Percentiles rank a stretch among this genome's conserved stretches.
Conservation (phyloP, 2,113 vertebrate genomes). For the Nyctereutes procyonoides region DNA sequence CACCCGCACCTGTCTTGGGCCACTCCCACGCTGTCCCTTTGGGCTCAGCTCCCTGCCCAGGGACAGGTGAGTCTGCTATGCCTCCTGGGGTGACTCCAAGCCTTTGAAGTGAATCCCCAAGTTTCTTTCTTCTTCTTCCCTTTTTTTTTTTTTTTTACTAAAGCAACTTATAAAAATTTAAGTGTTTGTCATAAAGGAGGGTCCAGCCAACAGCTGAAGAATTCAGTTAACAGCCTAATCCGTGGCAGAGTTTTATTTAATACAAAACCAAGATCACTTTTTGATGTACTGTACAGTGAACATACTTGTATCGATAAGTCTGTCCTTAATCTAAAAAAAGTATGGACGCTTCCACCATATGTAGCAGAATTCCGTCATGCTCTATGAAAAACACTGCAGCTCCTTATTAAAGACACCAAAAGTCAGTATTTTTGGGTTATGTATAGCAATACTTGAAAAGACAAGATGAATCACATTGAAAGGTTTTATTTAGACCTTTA, state of each 20-base stretch:
- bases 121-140: not conserved
- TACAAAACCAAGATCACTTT: not conserved
- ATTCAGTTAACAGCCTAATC: not conserved
- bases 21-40: rapidly evolving
- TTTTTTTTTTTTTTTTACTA: not conserved
- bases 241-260: not conserved
- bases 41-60: rapidly evolving
- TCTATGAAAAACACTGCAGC: not conserved
- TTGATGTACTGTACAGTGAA: not conserved
- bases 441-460: not conserved
- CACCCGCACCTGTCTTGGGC: not conserved
- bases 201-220: not conserved
- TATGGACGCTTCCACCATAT: rapidly evolving
- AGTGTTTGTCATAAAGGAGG: not conserved
- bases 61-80: not conserved
- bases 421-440: not conserved
- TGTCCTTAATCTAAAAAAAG: not conserved
- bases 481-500: not conserved
- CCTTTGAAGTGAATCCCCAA: not conserved
- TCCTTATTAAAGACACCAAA: not conserved
- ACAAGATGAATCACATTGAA: not conserved
- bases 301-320: rapidly evolving
- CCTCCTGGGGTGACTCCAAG: not conserved
- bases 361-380: not conserved
- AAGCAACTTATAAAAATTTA: not conserved